Evolutionary conservation across 2,797 vertebrate genomes (phyloP).

Genomic region (Poecilia velifera): DNA sequence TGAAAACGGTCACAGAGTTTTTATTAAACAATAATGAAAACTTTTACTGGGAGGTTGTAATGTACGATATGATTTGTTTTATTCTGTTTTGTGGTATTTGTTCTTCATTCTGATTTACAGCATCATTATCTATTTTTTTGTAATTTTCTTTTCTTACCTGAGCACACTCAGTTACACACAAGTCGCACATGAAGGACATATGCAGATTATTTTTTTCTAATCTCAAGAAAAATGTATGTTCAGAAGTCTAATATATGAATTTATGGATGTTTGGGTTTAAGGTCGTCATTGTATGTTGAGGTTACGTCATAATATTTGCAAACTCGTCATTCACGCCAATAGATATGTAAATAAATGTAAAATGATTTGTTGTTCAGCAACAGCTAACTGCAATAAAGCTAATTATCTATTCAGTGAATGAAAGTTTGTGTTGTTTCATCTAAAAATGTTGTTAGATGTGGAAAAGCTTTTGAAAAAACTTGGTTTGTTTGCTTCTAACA

Average conservation of each 20-base stretch:
- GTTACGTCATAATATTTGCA: background rate
- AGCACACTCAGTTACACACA: background rate
- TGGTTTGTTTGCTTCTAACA: constrained; percentile 26
- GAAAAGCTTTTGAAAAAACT: constrained; percentile 5
- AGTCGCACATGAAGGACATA: background rate
- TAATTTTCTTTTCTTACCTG: background rate
- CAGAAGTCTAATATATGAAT: background rate
- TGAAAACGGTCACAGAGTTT: too few species aligned
- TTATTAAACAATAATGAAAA: too few species aligned
- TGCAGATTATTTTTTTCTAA: background rate
- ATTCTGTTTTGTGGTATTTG: constrained; percentile 43
- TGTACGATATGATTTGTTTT: background rate
- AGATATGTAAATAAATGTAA: background rate
- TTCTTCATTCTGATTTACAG: constrained; percentile 27
- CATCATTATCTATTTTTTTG: background rate
- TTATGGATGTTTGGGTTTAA: background rate
- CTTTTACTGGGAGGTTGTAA: background rate
- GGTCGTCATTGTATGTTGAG: background rate
- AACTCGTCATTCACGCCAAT: background rate
- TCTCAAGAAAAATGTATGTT: background rate
- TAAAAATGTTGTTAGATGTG: background rate
- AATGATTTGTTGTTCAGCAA: background rate
- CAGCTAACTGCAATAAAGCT: background rate
- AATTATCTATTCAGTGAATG: background rate
- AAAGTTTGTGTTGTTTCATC: background rate